A percentile compares a stretch with the other conserved stretches of the same genome.
Conservation (phyloP, 1,140 invertebrate genomes). For the Chrysomallon squamiferum region DNA sequence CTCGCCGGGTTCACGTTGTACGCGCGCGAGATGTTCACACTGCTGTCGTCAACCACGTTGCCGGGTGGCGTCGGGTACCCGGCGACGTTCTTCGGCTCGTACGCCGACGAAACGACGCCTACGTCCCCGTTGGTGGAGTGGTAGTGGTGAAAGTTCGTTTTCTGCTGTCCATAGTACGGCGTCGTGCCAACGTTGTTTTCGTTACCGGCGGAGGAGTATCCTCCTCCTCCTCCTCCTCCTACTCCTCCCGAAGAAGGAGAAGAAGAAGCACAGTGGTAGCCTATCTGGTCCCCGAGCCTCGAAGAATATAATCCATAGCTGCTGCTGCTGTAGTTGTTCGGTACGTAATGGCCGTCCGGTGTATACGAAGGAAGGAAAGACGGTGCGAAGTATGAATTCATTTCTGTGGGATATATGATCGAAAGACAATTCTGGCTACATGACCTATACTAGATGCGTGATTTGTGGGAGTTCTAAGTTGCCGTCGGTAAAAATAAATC, state of each 20-base stretch:
- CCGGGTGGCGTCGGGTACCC: background rate
- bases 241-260: background rate
- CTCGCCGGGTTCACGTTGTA: background rate
- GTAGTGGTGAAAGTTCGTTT: constrained; percentile 9
- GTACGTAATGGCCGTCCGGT: constrained; percentile 26
- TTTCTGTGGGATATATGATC: constrained; percentile 49
- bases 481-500: constrained; percentile 51
- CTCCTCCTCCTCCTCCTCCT: background rate
- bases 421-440: constrained; percentile 47
- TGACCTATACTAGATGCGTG: constrained; percentile 49
- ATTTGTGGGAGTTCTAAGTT: constrained; percentile 50
- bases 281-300: constrained; percentile 47
- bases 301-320: constrained; percentile 53
- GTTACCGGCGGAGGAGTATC: no score
- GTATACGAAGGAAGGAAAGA: constrained; percentile 55
- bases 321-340: constrained; percentile 39
- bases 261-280: constrained; percentile 29
- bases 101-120: constrained; percentile 29
- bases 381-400: constrained; percentile 54
- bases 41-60: background rate
- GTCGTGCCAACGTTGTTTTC: background rate
- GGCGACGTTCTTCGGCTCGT: constrained; percentile 18
- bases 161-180: constrained; percentile 8
- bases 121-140: constrained; percentile 5
- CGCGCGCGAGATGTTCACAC: background rate